Percentiles rank a stretch among this genome's conserved stretches.
Evolutionary conservation across 2,113 vertebrate genomes (phyloP).

Genomic region (Hepsetus odoe): DNA sequence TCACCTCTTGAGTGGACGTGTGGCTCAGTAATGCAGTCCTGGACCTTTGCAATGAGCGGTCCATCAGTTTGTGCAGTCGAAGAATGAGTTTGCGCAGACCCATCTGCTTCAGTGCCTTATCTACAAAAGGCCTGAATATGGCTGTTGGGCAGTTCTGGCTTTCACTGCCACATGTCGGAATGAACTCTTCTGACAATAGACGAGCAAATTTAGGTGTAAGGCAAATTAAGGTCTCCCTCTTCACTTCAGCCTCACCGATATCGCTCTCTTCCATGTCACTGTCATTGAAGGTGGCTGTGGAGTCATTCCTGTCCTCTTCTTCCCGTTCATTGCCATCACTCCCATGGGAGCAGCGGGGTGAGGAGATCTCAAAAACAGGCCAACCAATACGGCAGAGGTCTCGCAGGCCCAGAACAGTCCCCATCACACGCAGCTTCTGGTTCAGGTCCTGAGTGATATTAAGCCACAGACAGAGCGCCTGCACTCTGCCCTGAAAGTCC

Average conservation of each 20-base stretch:
- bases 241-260: constrained; percentile 39
- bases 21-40: constrained; percentile 86
- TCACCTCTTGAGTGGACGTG: constrained; percentile 85
- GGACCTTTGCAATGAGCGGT: constrained; percentile 93
- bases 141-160: constrained; percentile 86
- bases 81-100: constrained; percentile 95
- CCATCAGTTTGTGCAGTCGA: constrained; percentile 97
- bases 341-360: constrained; percentile 86
- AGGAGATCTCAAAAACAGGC: constrained; percentile 98
- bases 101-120: constrained; percentile 99
- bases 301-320: constrained; percentile 74
- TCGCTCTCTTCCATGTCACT: constrained; percentile 80
- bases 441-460: constrained; percentile 99
- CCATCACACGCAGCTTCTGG: constrained; percentile 97
- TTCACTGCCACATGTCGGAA: constrained; percentile 66
- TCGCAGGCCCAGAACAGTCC: constrained; percentile 93
- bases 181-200: constrained; percentile 82
- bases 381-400: constrained; percentile 94
- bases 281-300: constrained; percentile 81
- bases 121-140: constrained; percentile 97
- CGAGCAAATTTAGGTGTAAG: constrained; percentile 78
- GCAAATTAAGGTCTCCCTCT: constrained; percentile 68
- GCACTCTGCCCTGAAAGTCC: constrained; percentile 97
- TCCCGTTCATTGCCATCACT: constrained; percentile 78
- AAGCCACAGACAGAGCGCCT: constrained; percentile 98